Evolutionary conservation across 2,888 invertebrate species (phyloP), one percentile per base, ranked within the genome.

Genomic region (Palloptera scutellata): DNA sequence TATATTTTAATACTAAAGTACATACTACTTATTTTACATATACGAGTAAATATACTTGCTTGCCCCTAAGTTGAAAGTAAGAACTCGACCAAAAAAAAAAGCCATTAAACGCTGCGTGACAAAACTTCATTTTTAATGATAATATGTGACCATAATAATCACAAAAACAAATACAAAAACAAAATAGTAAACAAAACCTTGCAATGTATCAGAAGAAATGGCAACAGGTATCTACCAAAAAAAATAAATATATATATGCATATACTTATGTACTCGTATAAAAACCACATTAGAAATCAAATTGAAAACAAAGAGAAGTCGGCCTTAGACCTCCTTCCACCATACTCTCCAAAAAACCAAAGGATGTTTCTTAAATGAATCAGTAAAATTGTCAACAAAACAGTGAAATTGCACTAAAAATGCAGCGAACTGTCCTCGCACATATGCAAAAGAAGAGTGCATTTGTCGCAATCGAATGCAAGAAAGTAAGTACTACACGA

Each of bases 81-180:
- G 30, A 30, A 30, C 30, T 30, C 20, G 13, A 30, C 48, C 42
- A 42, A 40, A 15, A 6, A n/a, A 54, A 42, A 40, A 20, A 58
- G 52, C 61, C 20, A 54, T n/a, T 17, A 17, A 20, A 70, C 69
- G 77, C 81, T 81, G 81, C 81, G 81, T 82, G 82, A 81, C 81
- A 81, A 79, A 77, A 78, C 76, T 78, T 79, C 78, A 81, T 81
- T 82, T 78, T 79, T 79, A 80, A 80, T 80, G 80, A 79, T 79
- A 78, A 76, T 78, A 79, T 75, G 77, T 77, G 77, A 76, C 75
- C 77, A 60, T 55, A 67, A 54, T 66, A 75, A 73, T 75, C 53
- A 64, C 52, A 61, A 66, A 41, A 61, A 66, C 43, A 67, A 66
- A 3, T 58, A 61, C 57, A 62, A 64, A 65, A 42, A 64, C 13